Conservation (phyloP, 2,797 vertebrate genomes). For the Adelosebastes latens region DNA sequence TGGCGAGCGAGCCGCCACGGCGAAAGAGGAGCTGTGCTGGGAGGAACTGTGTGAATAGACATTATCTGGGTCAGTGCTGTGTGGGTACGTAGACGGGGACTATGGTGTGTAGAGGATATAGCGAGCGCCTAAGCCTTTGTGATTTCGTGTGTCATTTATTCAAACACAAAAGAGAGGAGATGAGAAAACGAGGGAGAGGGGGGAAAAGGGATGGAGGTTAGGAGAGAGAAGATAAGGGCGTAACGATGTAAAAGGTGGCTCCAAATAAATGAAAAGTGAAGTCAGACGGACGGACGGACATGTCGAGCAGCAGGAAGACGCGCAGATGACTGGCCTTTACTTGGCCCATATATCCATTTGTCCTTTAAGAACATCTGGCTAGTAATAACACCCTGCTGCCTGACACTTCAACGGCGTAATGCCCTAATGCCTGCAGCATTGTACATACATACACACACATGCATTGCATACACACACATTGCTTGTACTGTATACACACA, state of each 20-base stretch:
- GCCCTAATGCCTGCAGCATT: conserved; percentile 49
- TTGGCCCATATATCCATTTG: conserved; percentile 43
- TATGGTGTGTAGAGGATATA: conserved; percentile 50
- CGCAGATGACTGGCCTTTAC: conserved; percentile 49
- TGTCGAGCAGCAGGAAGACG: conserved; percentile 7
- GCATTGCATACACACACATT: conserved; percentile 15
- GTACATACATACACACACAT: neutral
- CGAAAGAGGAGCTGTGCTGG: conserved; percentile 38
- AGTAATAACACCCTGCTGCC: conserved; percentile 46
- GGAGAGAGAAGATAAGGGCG: conserved; percentile 47
- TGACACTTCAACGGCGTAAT: conserved; percentile 61
- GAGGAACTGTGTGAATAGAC: conserved; percentile 55
- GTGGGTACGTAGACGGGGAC: conserved; percentile 59
- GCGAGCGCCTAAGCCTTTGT: conserved; percentile 55
- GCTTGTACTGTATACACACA: conserved; percentile 33
- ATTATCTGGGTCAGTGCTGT: conserved; percentile 75
- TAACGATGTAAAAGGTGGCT: conserved; percentile 40
- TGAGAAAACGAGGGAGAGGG: conserved; percentile 30
- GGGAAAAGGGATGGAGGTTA: conserved; percentile 40
- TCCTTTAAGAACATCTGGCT: conserved; percentile 72
- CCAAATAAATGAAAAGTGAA: conserved; percentile 50
- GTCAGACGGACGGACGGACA: conserved; percentile 17
- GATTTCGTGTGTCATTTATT: conserved; percentile 67
- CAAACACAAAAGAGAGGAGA: conserved; percentile 62
- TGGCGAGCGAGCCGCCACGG: conserved; percentile 31